These are phyloP conservation scores for Archips crataeganus DNA, from an alignment of 2,888 invertebrate genomes.

Conservation along the genomic window DNA sequence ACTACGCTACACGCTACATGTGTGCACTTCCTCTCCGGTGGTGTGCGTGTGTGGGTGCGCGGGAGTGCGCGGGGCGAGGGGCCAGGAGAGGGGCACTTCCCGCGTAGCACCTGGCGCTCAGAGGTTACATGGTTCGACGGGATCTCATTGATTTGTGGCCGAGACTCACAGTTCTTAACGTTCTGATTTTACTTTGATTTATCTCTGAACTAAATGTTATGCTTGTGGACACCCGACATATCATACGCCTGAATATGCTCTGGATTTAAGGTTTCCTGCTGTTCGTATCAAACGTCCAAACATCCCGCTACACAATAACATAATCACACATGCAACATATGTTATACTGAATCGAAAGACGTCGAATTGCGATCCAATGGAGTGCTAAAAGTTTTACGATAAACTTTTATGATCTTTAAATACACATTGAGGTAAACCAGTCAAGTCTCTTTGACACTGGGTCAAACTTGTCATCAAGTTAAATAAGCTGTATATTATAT, in stretches of 20 bases:
- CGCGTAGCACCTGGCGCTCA: constrained; percentile 83
- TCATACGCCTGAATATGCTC: constrained; percentile 2
- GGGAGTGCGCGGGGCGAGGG: constrained; percentile 53
- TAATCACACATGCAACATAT: constrained; percentile 4
- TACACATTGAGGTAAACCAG: constrained; percentile 8
- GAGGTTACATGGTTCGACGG: constrained; percentile 75
- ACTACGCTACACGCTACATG: constrained; percentile 36
- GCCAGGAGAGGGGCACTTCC: constrained; percentile 67
- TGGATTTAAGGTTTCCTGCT: constrained; percentile 20
- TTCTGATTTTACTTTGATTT: constrained; percentile 70
- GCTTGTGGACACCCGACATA: constrained; percentile 17
- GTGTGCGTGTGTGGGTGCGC: constrained; percentile 57
- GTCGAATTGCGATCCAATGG: neutral
- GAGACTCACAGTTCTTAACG: constrained; percentile 68
- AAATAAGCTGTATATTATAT: constrained; percentile 19
- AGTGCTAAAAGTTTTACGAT: neutral
- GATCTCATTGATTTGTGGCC: constrained; percentile 81
- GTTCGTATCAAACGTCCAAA: constrained; percentile 21
- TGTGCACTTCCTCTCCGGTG: constrained; percentile 63
- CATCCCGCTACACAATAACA: neutral
- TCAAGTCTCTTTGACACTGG: neutral
- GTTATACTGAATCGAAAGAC: neutral
- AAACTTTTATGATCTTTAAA: neutral
- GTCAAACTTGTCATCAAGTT: constrained; percentile 14
- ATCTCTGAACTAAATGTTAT: constrained; percentile 36